Evolutionary conservation across 2,797 vertebrate genomes (phyloP), one percentile per base, ranked within the genome.

Genomic region (Acanthornis magna): DNA sequence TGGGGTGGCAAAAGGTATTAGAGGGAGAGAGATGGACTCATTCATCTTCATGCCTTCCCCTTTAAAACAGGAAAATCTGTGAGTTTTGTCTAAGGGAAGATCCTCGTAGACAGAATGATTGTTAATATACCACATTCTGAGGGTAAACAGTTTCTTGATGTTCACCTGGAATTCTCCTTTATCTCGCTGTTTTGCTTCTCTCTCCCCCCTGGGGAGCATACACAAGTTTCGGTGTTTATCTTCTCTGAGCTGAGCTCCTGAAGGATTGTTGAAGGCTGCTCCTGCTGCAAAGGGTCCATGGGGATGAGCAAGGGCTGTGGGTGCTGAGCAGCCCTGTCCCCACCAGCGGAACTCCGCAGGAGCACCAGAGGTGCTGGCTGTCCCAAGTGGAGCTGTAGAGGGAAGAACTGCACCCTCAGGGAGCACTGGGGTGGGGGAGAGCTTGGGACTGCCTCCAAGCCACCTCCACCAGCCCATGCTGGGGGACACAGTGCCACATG

Each of bases 361-460:
- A 92, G 62, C 53, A 15, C 4, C 2, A 20, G 61, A 16, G 77
- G 45, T 18, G 70, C 70, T 32, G 25, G 7, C 27, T 34, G 18
- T 42, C 34, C 3, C 0, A 82, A 20, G 2, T 21, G 74, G 61
- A n/a, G 29, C 30, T 79, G 58, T 40, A 45, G 62, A 1, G 1
- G 42, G 77, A 36, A 45, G 13, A 58, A 8, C 50, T 20, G 34
- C 8, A 1, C 22, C 58, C 17, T 17, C 2, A 1, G 25, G 8
- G 36, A 42, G 6, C 22, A 7, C 36, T 1, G 8, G 4, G 3
- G 1, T 21, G 3, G 10, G 7, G 48, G 1, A 66, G 23, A 38
- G 30, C 50, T 47, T 0, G 1, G 18, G 20, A 6, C 25, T 36
- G 10, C 38, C 50, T 48, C 42, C 38, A 27, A 14, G 13, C 7